Conservation (phyloP, 2,797 vertebrate species). For the Enoplosus armatus region DNA sequence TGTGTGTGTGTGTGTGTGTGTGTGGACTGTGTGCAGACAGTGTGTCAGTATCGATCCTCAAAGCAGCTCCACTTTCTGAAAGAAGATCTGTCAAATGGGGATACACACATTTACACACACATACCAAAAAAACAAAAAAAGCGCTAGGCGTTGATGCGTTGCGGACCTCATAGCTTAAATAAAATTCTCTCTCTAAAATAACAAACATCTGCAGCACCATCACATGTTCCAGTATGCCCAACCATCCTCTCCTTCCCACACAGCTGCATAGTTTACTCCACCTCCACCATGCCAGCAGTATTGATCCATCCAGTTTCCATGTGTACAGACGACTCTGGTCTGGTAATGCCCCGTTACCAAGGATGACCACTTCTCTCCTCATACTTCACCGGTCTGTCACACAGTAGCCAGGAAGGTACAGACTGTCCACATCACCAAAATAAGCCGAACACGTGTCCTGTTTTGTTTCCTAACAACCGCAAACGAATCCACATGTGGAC, state of each 20-base stretch:
- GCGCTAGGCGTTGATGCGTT: slow-evolving; percentile 18
- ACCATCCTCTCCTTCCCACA: slow-evolving; percentile 38
- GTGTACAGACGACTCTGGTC: slow-evolving; percentile 31
- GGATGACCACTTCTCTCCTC: slow-evolving; percentile 66
- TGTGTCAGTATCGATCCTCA: slow-evolving; percentile 80
- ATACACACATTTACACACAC: slow-evolving; percentile 66
- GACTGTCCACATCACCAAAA: slow-evolving; percentile 41
- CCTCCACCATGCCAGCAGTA: slow-evolving; percentile 37
- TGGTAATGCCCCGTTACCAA: slow-evolving; percentile 32
- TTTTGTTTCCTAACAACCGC: slow-evolving; percentile 55
- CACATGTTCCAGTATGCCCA: slow-evolving; percentile 55
- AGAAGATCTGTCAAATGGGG: slow-evolving; percentile 76
- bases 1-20: slow-evolving; percentile 38
- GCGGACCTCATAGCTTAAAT: slow-evolving; percentile 33
- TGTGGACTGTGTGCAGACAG: slow-evolving; percentile 56
- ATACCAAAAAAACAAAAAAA: slow-evolving; percentile 17
- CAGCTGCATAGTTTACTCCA: slow-evolving; percentile 51
- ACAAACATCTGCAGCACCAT: slow-evolving; percentile 51
- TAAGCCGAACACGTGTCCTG: slow-evolving; percentile 38
- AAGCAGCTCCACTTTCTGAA: slow-evolving; percentile 78
- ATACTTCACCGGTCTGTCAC: slow-evolving; percentile 49
- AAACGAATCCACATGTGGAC: slow-evolving; percentile 18
- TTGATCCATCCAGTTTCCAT: slow-evolving; percentile 65
- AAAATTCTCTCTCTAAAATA: slow-evolving; percentile 46
- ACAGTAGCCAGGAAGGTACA: slow-evolving; percentile 39